phyloP scores from a whole-genome alignment of 2,888 invertebrate genomes.

The Diplazon laetatorius region DNA sequence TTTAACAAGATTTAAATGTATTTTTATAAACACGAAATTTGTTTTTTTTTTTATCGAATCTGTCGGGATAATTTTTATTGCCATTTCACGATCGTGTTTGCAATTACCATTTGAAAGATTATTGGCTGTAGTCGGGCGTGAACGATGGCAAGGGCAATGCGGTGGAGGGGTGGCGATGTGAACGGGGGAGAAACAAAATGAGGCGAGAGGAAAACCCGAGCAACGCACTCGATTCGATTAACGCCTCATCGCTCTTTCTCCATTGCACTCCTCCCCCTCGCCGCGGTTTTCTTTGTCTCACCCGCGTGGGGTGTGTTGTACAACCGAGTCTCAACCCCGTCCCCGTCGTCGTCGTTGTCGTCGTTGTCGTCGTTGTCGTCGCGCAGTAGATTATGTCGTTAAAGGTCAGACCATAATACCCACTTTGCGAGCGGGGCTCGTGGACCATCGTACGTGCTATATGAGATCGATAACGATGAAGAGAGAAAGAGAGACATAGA shows the following conservation, averaged over 20 bases:
- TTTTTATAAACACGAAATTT: background rate
- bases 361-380: constrained; percentile 30
- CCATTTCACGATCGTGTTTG: background rate
- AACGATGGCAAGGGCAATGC: constrained; percentile 49
- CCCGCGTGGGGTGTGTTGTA: constrained; percentile 24
- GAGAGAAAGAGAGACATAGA: constrained; percentile 26
- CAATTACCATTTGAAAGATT: constrained; percentile 71
- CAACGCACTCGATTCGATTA: constrained; percentile 62
- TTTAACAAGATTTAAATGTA: no score
- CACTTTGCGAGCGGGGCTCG: constrained; percentile 54
- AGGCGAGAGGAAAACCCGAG: constrained; percentile 59
- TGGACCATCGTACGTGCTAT: constrained; percentile 54
- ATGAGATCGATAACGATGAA: constrained; percentile 49
- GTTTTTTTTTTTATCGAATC: background rate
- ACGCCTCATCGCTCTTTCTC: constrained; percentile 54
- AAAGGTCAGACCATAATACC: constrained; percentile 65
- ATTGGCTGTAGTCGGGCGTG: constrained; percentile 69
- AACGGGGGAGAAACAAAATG: constrained; percentile 70
- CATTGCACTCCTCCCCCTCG: constrained; percentile 32
- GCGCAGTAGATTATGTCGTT: constrained; percentile 64
- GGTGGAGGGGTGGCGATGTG: constrained; percentile 56
- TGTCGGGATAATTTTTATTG: background rate
- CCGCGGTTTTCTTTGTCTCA: constrained; percentile 43
- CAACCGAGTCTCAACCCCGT: constrained; percentile 21
- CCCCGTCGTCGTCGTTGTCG: constrained; percentile 27